phyloP scores from a whole-genome alignment of 2,797 vertebrate species.

The Falco concolor region DNA sequence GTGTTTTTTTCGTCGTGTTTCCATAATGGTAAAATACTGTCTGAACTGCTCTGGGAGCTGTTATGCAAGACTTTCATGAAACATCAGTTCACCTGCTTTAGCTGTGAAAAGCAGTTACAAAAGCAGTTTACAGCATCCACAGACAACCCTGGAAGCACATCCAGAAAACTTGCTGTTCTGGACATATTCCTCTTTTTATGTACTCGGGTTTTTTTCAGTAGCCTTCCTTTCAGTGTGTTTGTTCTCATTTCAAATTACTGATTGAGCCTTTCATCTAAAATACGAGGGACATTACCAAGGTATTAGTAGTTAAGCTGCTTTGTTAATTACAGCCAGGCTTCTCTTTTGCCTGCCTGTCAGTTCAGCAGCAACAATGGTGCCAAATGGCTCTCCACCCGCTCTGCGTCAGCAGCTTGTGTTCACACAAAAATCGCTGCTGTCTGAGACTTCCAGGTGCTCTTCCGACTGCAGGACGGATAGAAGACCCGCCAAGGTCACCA shows the following conservation, averaged over 20 bases:
- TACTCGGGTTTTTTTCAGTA: not conserved
- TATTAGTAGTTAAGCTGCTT: conserved; percentile 58
- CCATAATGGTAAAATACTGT: not conserved
- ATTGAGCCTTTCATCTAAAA: conserved; percentile 43
- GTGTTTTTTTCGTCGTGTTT: not conserved
- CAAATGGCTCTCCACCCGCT: not conserved
- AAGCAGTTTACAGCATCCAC: not conserved
- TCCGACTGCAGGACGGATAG: not conserved
- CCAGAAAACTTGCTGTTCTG: not conserved
- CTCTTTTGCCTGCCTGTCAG: conserved; percentile 23
- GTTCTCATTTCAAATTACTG: conserved; percentile 43
- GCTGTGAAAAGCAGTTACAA: not conserved
- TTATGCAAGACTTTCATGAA: not conserved
- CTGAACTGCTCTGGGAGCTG: not conserved
- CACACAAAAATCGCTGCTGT: not conserved
- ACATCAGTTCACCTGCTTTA: not conserved
- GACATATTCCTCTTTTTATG: not conserved
- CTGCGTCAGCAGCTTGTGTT: not conserved
- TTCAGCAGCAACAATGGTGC: not conserved
- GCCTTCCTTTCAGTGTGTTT: conserved; percentile 2
- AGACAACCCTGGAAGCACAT: not conserved
- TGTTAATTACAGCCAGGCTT: conserved; percentile 51
- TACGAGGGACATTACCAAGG: conserved; percentile 47
- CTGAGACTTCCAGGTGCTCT: not conserved
- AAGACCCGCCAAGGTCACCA: not conserved